Base-by-base conservation (phyloP, 2,113 vertebrate genomes). In the Muntiacus muntjak region DNA sequence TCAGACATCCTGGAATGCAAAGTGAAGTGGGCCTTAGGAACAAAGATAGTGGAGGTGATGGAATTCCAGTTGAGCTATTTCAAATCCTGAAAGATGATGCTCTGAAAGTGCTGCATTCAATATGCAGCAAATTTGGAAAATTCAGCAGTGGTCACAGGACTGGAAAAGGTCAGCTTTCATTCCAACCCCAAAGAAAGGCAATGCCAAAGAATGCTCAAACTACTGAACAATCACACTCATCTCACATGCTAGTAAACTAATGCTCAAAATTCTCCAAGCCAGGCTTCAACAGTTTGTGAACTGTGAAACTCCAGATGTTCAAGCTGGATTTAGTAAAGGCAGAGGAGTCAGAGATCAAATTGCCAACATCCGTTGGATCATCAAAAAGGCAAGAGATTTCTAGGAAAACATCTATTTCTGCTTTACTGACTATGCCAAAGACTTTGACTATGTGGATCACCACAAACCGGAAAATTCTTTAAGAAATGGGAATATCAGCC, bases 261-360 rank as follows among this genome's bases (percentile, higher is more conserved):
- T 67, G 64, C 64, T 67, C 33, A 67, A 67, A 67, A 36, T 67
- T 36, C 8, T 67, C 64, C 64, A 36, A 36, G 33, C 17, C 64
- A 36, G 4, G 64, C 16, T n/a, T 67, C 16, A 67, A 10, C 8
- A 67, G 16, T 36, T n/a, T 0, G 0, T 67, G 64, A 67, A 67
- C 4, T 0, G 0, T 21, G 17, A 67, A 67, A 33, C 2, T 36
- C 33, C 33, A 67, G 33, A 67, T 67, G 64, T 67, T n/a, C 33
- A 67, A 67, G 33, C 16, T 10, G 16, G 64, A 36, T 67, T 67
- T 67, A 67, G 17, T 10, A n/a, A 67, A 67, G 33, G 16, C 16
- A 67, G 64, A 36, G 33, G 64, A 67, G 9, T 19, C 64, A 36
- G 16, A 67, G 64, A 67, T 36, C 16, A 67, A 67, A 36, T 36